Conservation (phyloP, 2,113 vertebrate genomes). For the Bombycilla garrulus region DNA sequence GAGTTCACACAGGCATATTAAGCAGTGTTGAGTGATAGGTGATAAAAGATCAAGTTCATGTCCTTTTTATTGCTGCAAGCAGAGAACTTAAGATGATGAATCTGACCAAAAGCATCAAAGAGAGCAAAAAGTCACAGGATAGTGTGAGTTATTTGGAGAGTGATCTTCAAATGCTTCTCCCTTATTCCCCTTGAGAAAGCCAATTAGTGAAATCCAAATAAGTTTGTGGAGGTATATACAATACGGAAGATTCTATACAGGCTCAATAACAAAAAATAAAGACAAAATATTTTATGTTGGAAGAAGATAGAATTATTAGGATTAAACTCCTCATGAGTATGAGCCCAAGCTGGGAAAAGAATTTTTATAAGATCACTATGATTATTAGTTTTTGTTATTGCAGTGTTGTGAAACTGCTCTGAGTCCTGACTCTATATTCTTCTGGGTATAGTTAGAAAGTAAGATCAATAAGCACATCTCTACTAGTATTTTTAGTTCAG, state of each 20-base stretch:
- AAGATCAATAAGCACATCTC: neutral
- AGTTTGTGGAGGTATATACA: neutral
- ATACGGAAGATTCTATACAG: neutral
- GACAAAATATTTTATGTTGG: neutral
- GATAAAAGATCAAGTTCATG: neutral
- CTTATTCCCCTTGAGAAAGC: neutral
- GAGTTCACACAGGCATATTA: neutral
- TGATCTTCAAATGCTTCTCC: neutral
- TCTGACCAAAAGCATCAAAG: neutral
- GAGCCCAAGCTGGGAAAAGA: neutral
- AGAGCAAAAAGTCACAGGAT: neutral
- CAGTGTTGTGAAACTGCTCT: neutral
- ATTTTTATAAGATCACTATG: neutral
- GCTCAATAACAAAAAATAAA: neutral
- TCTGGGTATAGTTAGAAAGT: neutral
- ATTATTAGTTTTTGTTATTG: neutral
- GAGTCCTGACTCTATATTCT: neutral
- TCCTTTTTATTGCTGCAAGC: neutral
- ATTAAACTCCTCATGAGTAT: neutral
- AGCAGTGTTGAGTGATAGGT: constrained; percentile 23
- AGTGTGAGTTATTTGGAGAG: neutral
- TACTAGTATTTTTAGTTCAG: neutral
- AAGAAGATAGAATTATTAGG: neutral
- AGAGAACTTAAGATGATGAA: neutral
- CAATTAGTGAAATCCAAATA: neutral